Conservation (phyloP, 2,888 invertebrate genomes). For the Hirtodrosophila histrioides region DNA sequence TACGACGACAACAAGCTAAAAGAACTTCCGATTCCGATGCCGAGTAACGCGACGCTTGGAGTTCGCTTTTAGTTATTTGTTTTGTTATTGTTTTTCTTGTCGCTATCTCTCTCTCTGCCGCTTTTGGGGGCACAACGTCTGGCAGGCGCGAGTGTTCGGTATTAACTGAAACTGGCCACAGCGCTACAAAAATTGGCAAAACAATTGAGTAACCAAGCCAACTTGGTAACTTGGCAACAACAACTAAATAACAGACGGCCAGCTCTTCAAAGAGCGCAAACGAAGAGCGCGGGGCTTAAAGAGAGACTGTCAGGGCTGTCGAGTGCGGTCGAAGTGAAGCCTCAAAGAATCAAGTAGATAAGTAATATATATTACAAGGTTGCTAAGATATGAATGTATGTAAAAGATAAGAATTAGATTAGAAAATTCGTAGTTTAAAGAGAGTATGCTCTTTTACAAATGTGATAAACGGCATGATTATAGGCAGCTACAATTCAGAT, state of each 20-base stretch:
- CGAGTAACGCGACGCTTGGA: slow-evolving; percentile 43
- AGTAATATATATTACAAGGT: slow-evolving; percentile 44
- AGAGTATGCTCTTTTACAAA: not conserved
- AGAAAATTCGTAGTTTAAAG: no score
- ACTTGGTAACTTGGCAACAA: slow-evolving; percentile 74
- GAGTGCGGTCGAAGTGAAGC: slow-evolving; percentile 1
- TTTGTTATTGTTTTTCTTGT: slow-evolving; percentile 37
- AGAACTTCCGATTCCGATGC: slow-evolving; percentile 67
- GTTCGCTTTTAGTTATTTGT: slow-evolving; percentile 43
- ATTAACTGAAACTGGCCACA: slow-evolving; percentile 64
- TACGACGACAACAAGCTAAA: slow-evolving; percentile 58
- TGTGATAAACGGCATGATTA: not conserved
- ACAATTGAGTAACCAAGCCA: slow-evolving; percentile 80
- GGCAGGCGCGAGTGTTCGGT: slow-evolving; percentile 73
- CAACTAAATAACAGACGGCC: slow-evolving; percentile 46
- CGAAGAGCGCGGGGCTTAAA: slow-evolving; percentile 20
- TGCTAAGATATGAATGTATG: slow-evolving; percentile 18
- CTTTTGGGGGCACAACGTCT: slow-evolving; percentile 53
- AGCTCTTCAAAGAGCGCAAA: slow-evolving; percentile 13
- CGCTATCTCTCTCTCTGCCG: slow-evolving; percentile 37
- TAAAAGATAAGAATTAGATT: slow-evolving; percentile 29
- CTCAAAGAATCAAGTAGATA: slow-evolving; percentile 1
- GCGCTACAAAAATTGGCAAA: slow-evolving; percentile 76
- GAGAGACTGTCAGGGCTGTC: slow-evolving; percentile 46
- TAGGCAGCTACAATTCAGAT: no score